These are phyloP conservation scores for Drosophila mauritiana DNA, from an alignment of 1,140 invertebrate species.

Conservation along the genomic window DNA sequence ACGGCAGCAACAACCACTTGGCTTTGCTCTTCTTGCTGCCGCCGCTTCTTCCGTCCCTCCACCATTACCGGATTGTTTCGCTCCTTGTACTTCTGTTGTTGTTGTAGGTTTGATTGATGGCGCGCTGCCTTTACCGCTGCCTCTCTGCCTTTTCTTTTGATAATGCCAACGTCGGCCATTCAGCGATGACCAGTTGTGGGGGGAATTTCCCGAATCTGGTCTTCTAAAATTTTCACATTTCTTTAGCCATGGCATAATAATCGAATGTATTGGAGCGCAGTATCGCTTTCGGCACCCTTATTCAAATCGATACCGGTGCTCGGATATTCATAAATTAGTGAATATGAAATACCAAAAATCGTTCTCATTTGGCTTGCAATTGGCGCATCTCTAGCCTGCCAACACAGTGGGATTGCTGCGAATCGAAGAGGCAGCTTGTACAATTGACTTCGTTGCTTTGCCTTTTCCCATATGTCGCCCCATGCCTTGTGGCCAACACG, in stretches of 20 bases:
- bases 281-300: too few relatives aligned
- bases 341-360: background rate
- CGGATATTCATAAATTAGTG: too few relatives aligned
- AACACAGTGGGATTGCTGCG: conserved; percentile 66
- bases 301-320: too few relatives aligned
- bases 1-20: conserved; percentile 33
- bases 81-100: conserved; percentile 44
- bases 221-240: background rate
- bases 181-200: conserved; percentile 14
- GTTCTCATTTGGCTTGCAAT: background rate
- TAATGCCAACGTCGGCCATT: conserved; percentile 58
- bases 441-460: conserved; percentile 61
- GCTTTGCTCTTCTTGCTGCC: conserved; percentile 63
- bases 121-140: conserved; percentile 53
- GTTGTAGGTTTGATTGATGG: conserved; percentile 77
- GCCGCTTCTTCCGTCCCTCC: conserved; percentile 7
- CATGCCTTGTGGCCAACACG: conserved; percentile 61
- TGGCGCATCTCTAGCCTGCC: conserved; percentile 16
- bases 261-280: too few relatives aligned
- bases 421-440: conserved; percentile 59
- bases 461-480: conserved; percentile 70
- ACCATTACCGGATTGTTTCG: conserved; percentile 7
- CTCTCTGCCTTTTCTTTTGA: conserved; percentile 72
- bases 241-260: too few relatives aligned
- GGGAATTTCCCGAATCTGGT: background rate